A percentile compares a stretch with the other conserved stretches of the same genome.
phyloP scores from a whole-genome alignment of 2,888 invertebrate genomes.

The Geophilus truncorum region DNA sequence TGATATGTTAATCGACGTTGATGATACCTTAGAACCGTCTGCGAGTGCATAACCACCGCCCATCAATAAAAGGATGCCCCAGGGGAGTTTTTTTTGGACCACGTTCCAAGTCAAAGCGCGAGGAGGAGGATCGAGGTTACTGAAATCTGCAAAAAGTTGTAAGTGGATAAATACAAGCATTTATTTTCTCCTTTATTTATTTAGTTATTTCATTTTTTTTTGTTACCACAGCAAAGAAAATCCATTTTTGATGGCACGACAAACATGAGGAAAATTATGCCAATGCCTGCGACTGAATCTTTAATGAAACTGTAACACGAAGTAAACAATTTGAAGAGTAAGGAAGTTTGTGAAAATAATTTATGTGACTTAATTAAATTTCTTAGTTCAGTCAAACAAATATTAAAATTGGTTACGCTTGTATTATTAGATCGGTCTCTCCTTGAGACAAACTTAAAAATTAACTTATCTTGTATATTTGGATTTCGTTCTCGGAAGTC shows the following conservation, averaged over 20 bases:
- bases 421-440: no score
- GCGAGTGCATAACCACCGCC: conserved; percentile 90
- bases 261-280: conserved; percentile 49
- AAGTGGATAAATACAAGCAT: background rate
- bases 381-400: background rate
- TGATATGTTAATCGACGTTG: background rate
- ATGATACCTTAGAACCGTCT: conserved; percentile 62
- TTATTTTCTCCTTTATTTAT: no score
- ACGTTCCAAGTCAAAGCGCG: conserved; percentile 61
- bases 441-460: no score
- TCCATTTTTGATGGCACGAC: conserved; percentile 1
- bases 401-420: background rate
- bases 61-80: conserved; percentile 80
- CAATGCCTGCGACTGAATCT: conserved; percentile 52
- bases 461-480: no score
- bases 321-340: no score
- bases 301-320: conserved; percentile 42
- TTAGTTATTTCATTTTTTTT: background rate
- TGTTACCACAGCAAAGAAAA: conserved; percentile 1
- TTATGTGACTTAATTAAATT: no score
- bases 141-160: background rate
- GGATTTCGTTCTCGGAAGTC: no score
- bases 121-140: background rate
- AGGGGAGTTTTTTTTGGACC: conserved; percentile 77
- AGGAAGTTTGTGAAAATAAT: no score